Evolutionary conservation across 2,113 vertebrate species (phyloP).

Genomic region (Sylvietta virens): DNA sequence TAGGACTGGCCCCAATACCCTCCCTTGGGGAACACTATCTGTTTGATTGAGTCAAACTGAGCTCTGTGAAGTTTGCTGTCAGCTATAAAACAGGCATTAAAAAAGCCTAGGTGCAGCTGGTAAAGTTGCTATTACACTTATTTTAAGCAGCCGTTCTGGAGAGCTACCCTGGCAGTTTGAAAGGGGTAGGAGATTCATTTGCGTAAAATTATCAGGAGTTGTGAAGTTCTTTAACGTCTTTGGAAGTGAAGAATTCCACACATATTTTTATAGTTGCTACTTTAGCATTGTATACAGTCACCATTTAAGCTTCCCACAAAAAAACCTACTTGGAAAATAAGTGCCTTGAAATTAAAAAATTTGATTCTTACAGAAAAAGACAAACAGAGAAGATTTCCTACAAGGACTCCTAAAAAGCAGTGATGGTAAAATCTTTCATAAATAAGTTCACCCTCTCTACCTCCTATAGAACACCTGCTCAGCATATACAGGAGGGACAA

Average conservation of each 20-base stretch:
- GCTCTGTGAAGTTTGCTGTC: background rate
- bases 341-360: background rate
- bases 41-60: background rate
- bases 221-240: background rate
- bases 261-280: background rate
- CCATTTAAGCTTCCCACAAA: background rate
- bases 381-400: background rate
- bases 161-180: background rate
- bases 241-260: background rate
- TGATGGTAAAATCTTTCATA: background rate
- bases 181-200: background rate
- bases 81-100: background rate
- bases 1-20: accelerated
- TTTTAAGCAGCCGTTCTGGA: background rate
- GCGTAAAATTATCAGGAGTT: background rate
- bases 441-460: background rate
- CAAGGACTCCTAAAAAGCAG: background rate
- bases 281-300: background rate
- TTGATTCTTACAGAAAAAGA: background rate
- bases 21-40: background rate
- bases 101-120: background rate
- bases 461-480: background rate
- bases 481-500: background rate
- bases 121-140: background rate
- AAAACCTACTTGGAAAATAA: background rate